Evolutionary conservation across 1,140 invertebrate species (phyloP).

Genomic region (Euura saliciscinereae): DNA sequence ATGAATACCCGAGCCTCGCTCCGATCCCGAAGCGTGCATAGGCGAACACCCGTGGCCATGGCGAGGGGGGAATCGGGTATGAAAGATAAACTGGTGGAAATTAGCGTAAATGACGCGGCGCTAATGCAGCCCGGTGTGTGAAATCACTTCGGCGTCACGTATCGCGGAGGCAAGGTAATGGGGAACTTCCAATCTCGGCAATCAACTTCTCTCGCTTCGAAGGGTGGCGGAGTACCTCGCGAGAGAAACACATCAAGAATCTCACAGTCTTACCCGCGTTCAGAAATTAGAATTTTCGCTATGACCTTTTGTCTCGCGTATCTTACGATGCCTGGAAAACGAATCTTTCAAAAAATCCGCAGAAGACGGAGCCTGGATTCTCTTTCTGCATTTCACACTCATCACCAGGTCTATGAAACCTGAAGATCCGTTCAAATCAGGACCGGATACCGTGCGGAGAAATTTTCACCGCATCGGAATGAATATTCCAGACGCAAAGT

Average conservation of each 20-base stretch:
- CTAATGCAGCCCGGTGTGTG: conserved; percentile 3
- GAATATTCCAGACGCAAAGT: too few relatives aligned
- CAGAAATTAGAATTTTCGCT: background rate
- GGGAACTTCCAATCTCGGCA: conserved; percentile 1
- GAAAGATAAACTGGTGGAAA: conserved; percentile 2
- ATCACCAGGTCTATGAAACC: too few relatives aligned
- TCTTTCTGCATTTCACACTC: too few relatives aligned
- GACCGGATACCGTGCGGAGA: too few relatives aligned
- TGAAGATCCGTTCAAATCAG: too few relatives aligned
- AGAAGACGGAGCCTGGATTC: too few relatives aligned
- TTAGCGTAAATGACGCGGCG: conserved; percentile 5
- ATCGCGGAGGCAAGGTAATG: conserved; percentile 3
- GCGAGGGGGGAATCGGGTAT: background rate
- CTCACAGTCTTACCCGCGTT: background rate
- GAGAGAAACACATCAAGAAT: background rate
- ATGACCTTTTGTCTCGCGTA: background rate
- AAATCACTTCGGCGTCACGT: background rate
- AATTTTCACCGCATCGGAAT: too few relatives aligned
- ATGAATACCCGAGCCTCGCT: background rate
- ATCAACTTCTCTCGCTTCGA: background rate
- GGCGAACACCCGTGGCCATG: background rate
- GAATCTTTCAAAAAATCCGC: too few relatives aligned
- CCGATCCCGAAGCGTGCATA: background rate
- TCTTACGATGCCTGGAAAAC: background rate
- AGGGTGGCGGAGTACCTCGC: background rate